Conservation (phyloP, 1,140 invertebrate genomes). For the Macrobrachium nipponense region DNA sequence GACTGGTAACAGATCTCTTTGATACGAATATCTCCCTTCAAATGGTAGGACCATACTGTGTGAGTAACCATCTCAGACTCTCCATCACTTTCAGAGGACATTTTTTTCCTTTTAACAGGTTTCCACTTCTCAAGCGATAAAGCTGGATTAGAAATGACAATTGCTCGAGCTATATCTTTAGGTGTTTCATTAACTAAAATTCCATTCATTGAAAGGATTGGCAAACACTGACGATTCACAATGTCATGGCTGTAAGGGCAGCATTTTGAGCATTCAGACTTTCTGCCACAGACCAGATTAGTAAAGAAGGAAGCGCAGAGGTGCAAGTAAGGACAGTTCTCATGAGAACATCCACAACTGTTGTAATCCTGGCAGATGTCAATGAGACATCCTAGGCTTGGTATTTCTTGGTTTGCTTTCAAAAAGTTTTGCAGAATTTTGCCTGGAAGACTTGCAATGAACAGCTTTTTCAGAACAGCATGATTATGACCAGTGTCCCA, state of each 20-base stretch:
- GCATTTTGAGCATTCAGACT: neutral
- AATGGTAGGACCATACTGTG: constrained; percentile 34
- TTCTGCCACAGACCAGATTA: neutral
- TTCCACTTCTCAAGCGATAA: neutral
- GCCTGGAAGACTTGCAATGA: no score
- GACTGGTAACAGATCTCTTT: constrained; percentile 43
- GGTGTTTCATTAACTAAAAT: constrained; percentile 19
- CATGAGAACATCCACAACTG: neutral
- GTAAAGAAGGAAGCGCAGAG: neutral
- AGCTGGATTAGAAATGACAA: neutral
- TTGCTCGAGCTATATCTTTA: constrained; percentile 25
- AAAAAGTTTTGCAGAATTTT: no score
- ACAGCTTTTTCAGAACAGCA: no score
- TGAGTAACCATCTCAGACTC: neutral
- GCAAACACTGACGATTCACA: constrained; percentile 2
- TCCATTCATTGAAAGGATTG: constrained; percentile 16
- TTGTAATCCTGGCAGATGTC: neutral
- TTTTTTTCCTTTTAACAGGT: neutral
- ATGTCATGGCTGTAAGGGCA: constrained; percentile 34
- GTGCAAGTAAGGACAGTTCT: neutral
- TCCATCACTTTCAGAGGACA: neutral
- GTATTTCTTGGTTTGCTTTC: no score
- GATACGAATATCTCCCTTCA: constrained; percentile 30
- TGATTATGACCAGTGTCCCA: no score
- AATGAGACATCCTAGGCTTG: no score